A percentile compares a stretch with the other conserved stretches of the same genome.
Evolutionary conservation across 1,140 invertebrate species (phyloP).

Genomic region (Schmidtea mediterranea): DNA sequence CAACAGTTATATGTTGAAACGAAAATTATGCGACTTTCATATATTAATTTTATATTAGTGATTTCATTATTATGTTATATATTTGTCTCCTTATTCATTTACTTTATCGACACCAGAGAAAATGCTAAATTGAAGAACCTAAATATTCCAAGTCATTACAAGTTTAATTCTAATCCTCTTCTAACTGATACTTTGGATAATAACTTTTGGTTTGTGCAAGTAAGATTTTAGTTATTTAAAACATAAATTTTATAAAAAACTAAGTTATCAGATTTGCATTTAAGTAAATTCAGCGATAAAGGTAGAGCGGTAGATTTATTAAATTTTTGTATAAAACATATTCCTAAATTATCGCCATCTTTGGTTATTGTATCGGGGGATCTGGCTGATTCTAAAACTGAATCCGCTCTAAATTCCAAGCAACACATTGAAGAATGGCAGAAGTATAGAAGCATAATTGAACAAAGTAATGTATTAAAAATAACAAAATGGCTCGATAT

Average conservation of each 20-base stretch:
- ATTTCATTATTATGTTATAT: neutral
- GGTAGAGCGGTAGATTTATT: conserved; percentile 44
- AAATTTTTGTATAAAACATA: conserved; percentile 47
- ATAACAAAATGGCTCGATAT: conserved; percentile 61
- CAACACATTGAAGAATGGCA: conserved; percentile 60
- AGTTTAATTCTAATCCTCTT: neutral
- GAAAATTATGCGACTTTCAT: neutral
- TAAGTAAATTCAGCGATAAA: conserved; percentile 52
- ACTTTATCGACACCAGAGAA: neutral
- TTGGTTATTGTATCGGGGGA: conserved; percentile 36
- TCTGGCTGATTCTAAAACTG: conserved; percentile 57
- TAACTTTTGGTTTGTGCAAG: conserved; percentile 48
- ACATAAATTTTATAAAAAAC: conserved; percentile 11
- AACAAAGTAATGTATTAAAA: conserved; percentile 37
- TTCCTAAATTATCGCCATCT: conserved; percentile 42
- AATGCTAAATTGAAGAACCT: neutral
- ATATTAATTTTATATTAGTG: neutral
- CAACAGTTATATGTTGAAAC: neutral
- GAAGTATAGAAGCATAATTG: conserved; percentile 43
- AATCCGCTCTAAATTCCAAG: conserved; percentile 45
- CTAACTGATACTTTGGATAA: conserved; percentile 29
- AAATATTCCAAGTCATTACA: neutral
- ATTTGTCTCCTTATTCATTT: neutral
- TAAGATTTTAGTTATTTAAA: conserved; percentile 21
- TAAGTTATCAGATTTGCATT: conserved; percentile 58